Base-by-base conservation (phyloP, 2,113 vertebrate genomes). In the Oxyura jamaicensis region DNA sequence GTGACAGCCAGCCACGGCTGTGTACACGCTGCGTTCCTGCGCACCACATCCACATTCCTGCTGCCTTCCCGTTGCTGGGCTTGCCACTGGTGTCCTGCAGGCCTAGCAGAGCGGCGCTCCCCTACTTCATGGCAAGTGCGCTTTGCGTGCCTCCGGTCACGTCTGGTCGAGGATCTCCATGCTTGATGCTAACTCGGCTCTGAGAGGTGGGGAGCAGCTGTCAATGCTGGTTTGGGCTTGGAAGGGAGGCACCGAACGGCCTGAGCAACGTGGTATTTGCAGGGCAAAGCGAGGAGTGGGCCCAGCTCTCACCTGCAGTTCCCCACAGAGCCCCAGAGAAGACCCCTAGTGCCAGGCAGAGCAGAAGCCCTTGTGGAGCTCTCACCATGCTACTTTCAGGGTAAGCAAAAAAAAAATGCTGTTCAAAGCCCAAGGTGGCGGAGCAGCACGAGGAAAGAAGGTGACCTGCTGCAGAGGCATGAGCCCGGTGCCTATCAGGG, bases 31-130 rank as follows among this genome's bases (percentile, higher is more conserved):
- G 18, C 25, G 20, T 66, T 42, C 39, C 6, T 46, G 28, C 5
- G 4, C 39, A 93, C 71, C 90, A 76, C 94, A 79, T 79, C 93
- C 93, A 90, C 85, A 59, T 95, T 75, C 60, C 90, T 72, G 46
- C 18, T 39, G 1, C 58, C 68, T 1, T 50, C 71, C 62, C 10
- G 29, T 44, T 20, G 46, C 76, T 86, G 85, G 17, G 31, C 71
- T 91, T 91, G 66, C 48, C 62, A 39, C 53, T 44, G 41, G 46
- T 79, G 58, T 82, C 75, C 85, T 66, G 4, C 31, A 53, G 77
- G 13, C 48, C 53, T 69, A 41, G 23, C 42, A 41, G 62, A 77
- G 69, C 1, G 0, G 29, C 58, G 53, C 68, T 75, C 36, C 55
- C n/a, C 36, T 55, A 16, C 46, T 76, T 63, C n/a, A 8, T 23